Evolutionary conservation across 2,888 invertebrate species (phyloP).

Genomic region (Anaspis maculata): DNA sequence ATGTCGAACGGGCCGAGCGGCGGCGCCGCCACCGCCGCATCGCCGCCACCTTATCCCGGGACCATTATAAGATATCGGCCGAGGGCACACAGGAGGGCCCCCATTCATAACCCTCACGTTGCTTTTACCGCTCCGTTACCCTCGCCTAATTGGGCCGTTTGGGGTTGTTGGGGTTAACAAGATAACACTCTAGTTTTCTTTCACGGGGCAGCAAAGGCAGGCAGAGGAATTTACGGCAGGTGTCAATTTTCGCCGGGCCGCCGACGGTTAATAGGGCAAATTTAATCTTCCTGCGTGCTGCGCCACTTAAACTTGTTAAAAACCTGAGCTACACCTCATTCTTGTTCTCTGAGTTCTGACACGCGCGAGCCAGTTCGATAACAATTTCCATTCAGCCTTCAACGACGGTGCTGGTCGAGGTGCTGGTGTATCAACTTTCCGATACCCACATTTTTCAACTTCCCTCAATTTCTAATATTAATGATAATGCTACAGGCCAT

Average conservation of each 20-base stretch:
- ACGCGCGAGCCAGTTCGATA: too few species aligned
- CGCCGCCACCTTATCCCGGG: constrained; percentile 19
- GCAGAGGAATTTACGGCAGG: constrained; percentile 24
- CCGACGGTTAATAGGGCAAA: constrained; percentile 18
- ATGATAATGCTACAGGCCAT: too few species aligned
- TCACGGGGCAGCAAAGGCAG: too few species aligned
- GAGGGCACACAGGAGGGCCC: constrained; percentile 20
- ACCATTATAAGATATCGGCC: constrained; percentile 32
- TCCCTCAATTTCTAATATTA: too few species aligned
- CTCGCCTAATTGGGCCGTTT: constrained; percentile 34
- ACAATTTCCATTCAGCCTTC: too few species aligned
- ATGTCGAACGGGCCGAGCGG: constrained; percentile 23
- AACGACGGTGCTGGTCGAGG: too few species aligned
- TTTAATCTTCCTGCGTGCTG: constrained; percentile 14
- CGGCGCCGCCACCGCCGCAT: too few species aligned
- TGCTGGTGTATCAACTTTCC: too few species aligned
- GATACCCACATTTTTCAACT: too few species aligned
- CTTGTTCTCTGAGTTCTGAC: too few species aligned
- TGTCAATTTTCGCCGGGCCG: constrained; percentile 24
- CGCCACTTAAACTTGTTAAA: constrained; percentile 14
- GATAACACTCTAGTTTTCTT: constrained; percentile 31
- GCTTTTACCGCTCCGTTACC: constrained; percentile 30
- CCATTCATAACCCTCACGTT: constrained; percentile 28
- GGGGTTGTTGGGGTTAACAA: constrained; percentile 32
- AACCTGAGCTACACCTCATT: too few species aligned